phyloP scores from a whole-genome alignment of 2,888 invertebrate species.

The Horisme vitalbata region DNA sequence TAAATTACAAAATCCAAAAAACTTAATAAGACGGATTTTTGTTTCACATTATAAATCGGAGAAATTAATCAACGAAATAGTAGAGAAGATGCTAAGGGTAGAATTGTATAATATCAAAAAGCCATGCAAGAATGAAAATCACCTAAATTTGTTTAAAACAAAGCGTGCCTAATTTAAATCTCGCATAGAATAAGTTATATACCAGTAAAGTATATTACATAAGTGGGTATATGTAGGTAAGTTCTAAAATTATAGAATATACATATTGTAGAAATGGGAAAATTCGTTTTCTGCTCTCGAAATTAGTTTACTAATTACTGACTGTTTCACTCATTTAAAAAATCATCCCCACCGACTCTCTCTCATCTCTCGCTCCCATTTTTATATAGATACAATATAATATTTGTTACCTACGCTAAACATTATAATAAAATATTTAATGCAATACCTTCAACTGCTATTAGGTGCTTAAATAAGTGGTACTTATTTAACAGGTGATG shows the following conservation, averaged over 20 bases:
- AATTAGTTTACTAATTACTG: too few relatives aligned
- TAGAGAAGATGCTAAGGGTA: slow-evolving; percentile 31
- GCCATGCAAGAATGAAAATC: slow-evolving; percentile 68
- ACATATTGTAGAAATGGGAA: too few relatives aligned
- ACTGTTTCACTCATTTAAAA: too few relatives aligned
- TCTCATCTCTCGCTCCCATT: too few relatives aligned
- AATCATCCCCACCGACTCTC: too few relatives aligned
- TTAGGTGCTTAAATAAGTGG: too few relatives aligned
- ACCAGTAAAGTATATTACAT: slow-evolving; percentile 76
- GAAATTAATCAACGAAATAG: slow-evolving; percentile 36
- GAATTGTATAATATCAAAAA: slow-evolving; percentile 58
- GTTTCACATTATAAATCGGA: slow-evolving; percentile 53
- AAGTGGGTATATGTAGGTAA: slow-evolving; percentile 76
- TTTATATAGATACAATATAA: too few relatives aligned
- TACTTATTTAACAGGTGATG: too few relatives aligned
- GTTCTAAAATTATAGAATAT: slow-evolving; percentile 80
- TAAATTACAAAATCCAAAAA: slow-evolving; percentile 68
- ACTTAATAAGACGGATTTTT: slow-evolving; percentile 74
- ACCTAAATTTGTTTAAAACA: slow-evolving; percentile 49
- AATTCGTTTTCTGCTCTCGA: too few relatives aligned
- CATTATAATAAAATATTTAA: too few relatives aligned
- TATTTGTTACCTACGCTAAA: too few relatives aligned
- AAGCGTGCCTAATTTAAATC: slow-evolving; percentile 68
- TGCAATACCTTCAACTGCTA: too few relatives aligned
- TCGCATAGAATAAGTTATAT: slow-evolving; percentile 69